Base-by-base conservation (phyloP, 2,113 vertebrate genomes). In the Nematolebias whitei region DNA sequence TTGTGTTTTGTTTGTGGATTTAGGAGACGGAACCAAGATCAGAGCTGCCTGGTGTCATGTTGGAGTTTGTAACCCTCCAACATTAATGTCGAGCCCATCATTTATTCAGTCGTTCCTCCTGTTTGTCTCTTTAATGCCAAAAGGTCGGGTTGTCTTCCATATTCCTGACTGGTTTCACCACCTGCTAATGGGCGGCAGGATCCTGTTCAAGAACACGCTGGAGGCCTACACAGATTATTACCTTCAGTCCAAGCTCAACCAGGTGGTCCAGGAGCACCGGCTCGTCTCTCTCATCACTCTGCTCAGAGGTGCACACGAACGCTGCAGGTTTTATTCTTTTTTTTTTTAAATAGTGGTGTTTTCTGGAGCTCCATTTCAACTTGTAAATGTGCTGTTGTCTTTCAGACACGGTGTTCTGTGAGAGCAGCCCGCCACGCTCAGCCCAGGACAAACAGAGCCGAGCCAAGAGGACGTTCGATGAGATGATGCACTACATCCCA, bases 401-500 rank as follows among this genome's bases (percentile, higher is more conserved):
- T 32, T 51, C 65, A 99, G 97, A 99, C 92, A 92, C 96, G 0
- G 95, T 99, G 44, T 99, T 99, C 85, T 95, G 96, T 90, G 97
- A 99, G 91, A 96, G 94, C 70, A 95, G 94, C 1, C 91, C 93
- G 19, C 93, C 95, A 32, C 94, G 95, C 15, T 93, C 95, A 2
- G 63, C 87, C 58, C 92, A 94, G 70, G 93, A 96, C 58, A 97
- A 95, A 59, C 95, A 98, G 86, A 95, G 88, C 81, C 90, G 96
- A 82, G 95, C 96, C 39, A 97, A 96, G 85, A 92, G 93, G 79
- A 96, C 96, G 0, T 98, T 98, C 67, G 94, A 96, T 58, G 95
- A 97, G 89, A 99, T 99, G 96, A 96, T 94, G 94, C 91, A 82
- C 81, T 99, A 96, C 76, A 95, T 99, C 89, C 97, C 97, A 94